These are phyloP conservation scores for Clarias platycephalus DNA, from an alignment of 2,797 vertebrate genomes.

Conservation along the genomic window DNA sequence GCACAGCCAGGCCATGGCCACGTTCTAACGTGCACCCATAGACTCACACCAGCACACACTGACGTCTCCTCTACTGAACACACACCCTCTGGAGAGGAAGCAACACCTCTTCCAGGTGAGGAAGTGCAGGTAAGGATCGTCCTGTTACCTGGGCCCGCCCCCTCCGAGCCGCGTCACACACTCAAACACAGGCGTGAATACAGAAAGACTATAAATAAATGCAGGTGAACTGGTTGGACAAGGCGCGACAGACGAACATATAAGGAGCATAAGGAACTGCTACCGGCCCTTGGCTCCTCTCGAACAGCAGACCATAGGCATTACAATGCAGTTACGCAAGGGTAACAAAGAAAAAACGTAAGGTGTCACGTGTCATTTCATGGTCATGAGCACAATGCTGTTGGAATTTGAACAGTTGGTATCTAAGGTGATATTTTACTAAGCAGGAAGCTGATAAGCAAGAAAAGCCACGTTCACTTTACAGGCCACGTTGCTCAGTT, in stretches of 20 bases:
- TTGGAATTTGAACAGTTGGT: not conserved
- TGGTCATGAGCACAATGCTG: not conserved
- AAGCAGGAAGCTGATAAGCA: not conserved
- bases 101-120: slow-evolving; percentile 50
- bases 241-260: not conserved
- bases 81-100: slow-evolving; percentile 34
- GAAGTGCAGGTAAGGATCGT: slow-evolving; percentile 30
- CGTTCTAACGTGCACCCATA: slow-evolving; percentile 6
- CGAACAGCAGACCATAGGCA: not conserved
- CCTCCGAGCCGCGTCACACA: slow-evolving; percentile 9
- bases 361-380: not conserved
- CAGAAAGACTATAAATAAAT: slow-evolving; percentile 9
- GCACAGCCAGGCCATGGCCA: slow-evolving; percentile 54
- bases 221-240: slow-evolving; percentile 5
- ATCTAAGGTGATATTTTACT: not conserved
- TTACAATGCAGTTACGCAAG: not conserved
- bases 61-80: slow-evolving; percentile 40
- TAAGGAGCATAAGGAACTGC: not conserved
- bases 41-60: not conserved
- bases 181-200: not conserved
- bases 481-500: too few relatives aligned
- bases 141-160: slow-evolving; percentile 30
- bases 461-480: not conserved
- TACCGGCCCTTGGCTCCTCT: not conserved
- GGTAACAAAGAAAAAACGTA: not conserved